These are phyloP conservation scores for Phalanger gymnotis DNA, from an alignment of 2,797 vertebrate genomes.

Conservation along the genomic window DNA sequence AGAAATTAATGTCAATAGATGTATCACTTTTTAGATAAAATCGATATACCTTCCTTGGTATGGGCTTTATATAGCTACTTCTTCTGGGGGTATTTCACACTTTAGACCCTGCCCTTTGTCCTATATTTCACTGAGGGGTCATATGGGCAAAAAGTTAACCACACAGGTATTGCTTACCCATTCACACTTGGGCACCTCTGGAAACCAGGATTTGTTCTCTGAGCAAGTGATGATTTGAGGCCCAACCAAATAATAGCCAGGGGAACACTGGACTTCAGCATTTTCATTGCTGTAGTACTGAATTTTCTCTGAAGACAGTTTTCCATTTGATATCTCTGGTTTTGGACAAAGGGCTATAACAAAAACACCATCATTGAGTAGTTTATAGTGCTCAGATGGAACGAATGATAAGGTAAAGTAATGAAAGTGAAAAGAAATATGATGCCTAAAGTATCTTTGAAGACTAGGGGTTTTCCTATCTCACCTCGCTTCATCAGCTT, in stretches of 20 bases:
- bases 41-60: not conserved
- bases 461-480: not conserved
- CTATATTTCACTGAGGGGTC: not conserved
- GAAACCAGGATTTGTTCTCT: constrained; percentile 62
- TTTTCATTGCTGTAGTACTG: constrained; percentile 28
- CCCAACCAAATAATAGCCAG: constrained; percentile 53
- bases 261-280: constrained; percentile 48
- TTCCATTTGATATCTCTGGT: constrained; percentile 54
- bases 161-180: constrained; percentile 63
- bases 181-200: constrained; percentile 63
- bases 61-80: not conserved
- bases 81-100: not conserved
- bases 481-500: not conserved
- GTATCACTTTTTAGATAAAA: not conserved
- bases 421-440: not conserved
- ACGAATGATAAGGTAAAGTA: not conserved
- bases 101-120: not conserved
- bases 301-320: not conserved
- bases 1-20: not conserved
- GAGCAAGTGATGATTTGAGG: constrained; percentile 49
- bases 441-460: not conserved
- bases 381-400: not conserved
- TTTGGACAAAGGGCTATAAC: constrained; percentile 61
- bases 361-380: constrained; percentile 31
- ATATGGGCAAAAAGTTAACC: not conserved